Evolutionary conservation across 2,113 vertebrate species (phyloP).

Genomic region (Oxyura jamaicensis): DNA sequence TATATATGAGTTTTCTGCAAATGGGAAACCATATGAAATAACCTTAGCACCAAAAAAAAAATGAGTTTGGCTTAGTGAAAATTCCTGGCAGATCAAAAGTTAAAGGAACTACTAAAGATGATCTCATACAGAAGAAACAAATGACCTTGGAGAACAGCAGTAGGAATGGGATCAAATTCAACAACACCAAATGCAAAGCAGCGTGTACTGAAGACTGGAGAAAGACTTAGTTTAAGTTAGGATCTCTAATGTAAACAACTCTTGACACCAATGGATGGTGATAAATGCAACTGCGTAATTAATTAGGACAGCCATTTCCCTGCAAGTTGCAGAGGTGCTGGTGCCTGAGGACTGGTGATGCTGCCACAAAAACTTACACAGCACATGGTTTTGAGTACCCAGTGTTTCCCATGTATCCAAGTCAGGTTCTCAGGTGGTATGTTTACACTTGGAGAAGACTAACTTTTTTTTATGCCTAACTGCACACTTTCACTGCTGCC

Average conservation of each 20-base stretch:
- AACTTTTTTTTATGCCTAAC: background rate
- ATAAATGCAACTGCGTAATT: background rate
- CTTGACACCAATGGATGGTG: fast-evolving
- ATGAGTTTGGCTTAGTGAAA: background rate
- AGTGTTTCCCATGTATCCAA: background rate
- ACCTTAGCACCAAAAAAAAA: background rate
- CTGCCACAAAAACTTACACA: fast-evolving
- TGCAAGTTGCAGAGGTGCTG: background rate
- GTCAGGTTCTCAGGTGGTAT: background rate
- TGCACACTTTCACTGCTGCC: background rate
- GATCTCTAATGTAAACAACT: background rate
- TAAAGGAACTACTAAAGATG: background rate
- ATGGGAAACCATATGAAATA: background rate
- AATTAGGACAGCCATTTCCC: background rate
- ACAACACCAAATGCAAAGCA: background rate
- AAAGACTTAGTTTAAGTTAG: background rate
- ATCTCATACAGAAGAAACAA: fast-evolving
- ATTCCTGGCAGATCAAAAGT: background rate
- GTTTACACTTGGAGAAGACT: background rate
- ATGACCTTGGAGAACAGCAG: background rate
- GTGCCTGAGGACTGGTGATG: background rate
- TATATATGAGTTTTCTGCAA: background rate
- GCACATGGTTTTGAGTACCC: background rate
- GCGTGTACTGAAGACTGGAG: fast-evolving
- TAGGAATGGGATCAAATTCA: background rate